Evolutionary conservation across 2,888 invertebrate species (phyloP), one percentile per base, ranked within the genome.

Genomic region (Drosophila differens): DNA sequence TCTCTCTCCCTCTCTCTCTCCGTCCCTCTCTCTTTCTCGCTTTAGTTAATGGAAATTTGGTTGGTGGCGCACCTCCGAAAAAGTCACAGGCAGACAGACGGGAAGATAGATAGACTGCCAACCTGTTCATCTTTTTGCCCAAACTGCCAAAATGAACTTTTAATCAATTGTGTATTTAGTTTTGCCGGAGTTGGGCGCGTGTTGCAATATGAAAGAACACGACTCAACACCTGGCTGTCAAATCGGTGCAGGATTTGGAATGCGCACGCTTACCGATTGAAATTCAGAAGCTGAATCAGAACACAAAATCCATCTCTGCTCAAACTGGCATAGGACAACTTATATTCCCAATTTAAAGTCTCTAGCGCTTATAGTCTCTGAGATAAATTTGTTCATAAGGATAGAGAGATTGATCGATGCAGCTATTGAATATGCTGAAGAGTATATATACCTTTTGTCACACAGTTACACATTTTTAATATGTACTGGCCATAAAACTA

Each of bases 1-100:
- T 7, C 19, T n/a, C 22, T 22, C 5, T 2, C 44, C 1, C 10
- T 4, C n/a, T 28, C 28, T 4, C 41, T 22, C 49, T 19, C 19
- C 0, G 30, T 6, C 32, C 9, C 32, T 9, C 35, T 14, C 4
- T 10, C 28, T 6, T 14, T 55, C 39, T 16, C 14, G 16, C 7
- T 47, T 25, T 16, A 33, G 30, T 16, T 67, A 76, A 70, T 70
- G 81, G 71, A 61, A 76, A 63, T 66, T 79, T 62, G 63, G 41
- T 41, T 70, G 47, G 9, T 37, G 54, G 64, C 72, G 54, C 72
- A 54, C 73, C 72, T 72, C 16, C 30, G 57, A 44, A 30, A 33
- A 62, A 28, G 22, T 28, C 35, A 19, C 32, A 49, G n/a, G 9
- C 53, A 30, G 73, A 22, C 41, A 52, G 52, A 51, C 51, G 19